Evolutionary conservation across 2,888 invertebrate species (phyloP).

Genomic region (Copidosoma aretas): DNA sequence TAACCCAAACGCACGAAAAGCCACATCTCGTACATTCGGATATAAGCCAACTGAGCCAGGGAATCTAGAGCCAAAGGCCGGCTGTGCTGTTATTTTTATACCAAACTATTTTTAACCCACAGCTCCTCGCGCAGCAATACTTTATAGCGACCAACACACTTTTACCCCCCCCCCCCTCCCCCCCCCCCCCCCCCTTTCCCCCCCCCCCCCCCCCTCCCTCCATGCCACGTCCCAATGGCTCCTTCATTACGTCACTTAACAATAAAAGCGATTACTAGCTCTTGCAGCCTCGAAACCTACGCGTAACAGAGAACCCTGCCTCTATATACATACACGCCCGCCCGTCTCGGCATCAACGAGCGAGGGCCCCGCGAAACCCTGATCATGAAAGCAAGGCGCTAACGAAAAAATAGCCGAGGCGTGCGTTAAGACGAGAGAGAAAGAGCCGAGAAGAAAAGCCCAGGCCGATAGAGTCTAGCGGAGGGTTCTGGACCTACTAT

Average conservation of each 20-base stretch:
- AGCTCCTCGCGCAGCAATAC: too few relatives aligned
- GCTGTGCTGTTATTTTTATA: constrained; percentile 16
- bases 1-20: too few relatives aligned
- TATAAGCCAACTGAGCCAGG: too few relatives aligned
- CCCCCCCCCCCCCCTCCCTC: constrained; percentile 8
- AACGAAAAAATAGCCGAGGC: not conserved
- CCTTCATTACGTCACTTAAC: constrained; percentile 19
- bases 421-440: constrained; percentile 9
- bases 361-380: constrained; percentile 20
- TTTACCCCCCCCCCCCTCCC: too few relatives aligned
- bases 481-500: not conserved
- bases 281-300: too few relatives aligned
- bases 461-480: not conserved
- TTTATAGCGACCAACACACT: too few relatives aligned
- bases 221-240: not conserved
- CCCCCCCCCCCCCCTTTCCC: too few relatives aligned
- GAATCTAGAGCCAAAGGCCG: not conserved
- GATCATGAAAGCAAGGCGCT: constrained; percentile 15
- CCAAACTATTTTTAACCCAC: constrained; percentile 22
- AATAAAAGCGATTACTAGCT: constrained; percentile 1
- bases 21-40: too few relatives aligned
- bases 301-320: too few relatives aligned
- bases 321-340: not conserved
- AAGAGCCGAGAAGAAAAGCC: constrained; percentile 1
- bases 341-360: not conserved